phyloP scores from a whole-genome alignment of 2,797 vertebrate genomes.

The Dendrocincla tyrannina region DNA sequence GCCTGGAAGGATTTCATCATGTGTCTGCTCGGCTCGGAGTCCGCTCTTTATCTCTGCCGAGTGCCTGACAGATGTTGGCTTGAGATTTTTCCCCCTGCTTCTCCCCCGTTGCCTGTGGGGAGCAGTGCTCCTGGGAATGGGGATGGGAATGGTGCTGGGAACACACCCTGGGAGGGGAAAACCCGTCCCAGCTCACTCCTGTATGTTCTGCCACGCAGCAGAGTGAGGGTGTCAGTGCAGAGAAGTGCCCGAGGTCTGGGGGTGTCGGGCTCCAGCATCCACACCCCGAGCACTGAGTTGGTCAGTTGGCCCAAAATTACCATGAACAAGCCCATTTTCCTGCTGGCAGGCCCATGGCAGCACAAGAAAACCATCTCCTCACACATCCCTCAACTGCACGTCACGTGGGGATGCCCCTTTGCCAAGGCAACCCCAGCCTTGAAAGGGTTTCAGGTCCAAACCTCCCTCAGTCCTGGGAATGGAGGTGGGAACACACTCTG shows the following conservation, averaged over 20 bases:
- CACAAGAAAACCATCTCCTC: too few species aligned
- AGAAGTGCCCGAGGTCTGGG: neutral
- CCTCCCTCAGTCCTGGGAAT: neutral
- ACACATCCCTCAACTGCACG: too few species aligned
- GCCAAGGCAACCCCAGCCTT: too few species aligned
- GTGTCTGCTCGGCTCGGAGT: neutral
- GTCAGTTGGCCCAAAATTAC: neutral
- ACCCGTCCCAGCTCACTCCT: neutral
- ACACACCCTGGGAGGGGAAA: accelerated
- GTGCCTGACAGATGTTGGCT: constrained; percentile 11
- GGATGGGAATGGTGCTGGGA: neutral
- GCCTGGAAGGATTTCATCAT: constrained; percentile 51
- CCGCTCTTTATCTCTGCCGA: constrained; percentile 29
- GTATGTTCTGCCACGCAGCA: accelerated
- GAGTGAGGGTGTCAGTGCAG: accelerated
- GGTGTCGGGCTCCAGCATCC: accelerated
- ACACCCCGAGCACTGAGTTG: neutral
- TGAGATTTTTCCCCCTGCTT: neutral
- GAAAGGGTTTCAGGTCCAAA: too few species aligned
- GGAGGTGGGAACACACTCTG: neutral
- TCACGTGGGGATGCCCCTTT: too few species aligned
- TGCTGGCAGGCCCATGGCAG: neutral
- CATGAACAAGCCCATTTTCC: neutral
- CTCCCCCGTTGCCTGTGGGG: accelerated
- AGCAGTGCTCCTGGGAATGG: neutral